These are phyloP conservation scores for Meloidogyne chitwoodi DNA, from an alignment of 1,140 invertebrate genomes.

Conservation along the genomic window DNA sequence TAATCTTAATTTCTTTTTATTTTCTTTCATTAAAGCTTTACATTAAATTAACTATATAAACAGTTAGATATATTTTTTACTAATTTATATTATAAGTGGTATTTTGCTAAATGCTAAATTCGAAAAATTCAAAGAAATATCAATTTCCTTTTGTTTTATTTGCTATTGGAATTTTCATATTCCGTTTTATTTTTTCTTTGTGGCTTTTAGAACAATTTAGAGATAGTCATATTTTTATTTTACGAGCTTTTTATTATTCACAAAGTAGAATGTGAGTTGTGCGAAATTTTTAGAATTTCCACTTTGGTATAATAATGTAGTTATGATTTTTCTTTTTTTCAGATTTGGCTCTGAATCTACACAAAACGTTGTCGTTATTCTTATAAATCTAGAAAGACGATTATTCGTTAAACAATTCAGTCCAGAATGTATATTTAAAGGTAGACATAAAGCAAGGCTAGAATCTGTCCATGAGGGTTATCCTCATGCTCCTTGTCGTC, in stretches of 20 bases:
- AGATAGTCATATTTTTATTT: not conserved
- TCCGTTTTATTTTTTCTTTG: not conserved
- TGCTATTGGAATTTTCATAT: not conserved
- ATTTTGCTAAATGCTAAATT: too few relatives aligned
- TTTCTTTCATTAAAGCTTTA: too few relatives aligned
- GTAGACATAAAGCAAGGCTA: not conserved
- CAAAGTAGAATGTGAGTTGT: not conserved
- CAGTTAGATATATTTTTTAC: too few relatives aligned
- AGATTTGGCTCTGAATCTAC: not conserved
- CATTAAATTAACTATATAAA: too few relatives aligned
- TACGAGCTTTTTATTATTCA: not conserved
- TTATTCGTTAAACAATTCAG: not conserved
- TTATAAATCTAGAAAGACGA: not conserved
- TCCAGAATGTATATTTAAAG: not conserved
- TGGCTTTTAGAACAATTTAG: not conserved
- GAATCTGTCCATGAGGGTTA: slow-evolving; percentile 10
- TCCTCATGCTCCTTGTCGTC: slow-evolving; percentile 6
- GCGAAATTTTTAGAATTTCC: too few relatives aligned
- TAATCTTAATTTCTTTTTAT: too few relatives aligned
- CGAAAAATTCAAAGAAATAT: not conserved
- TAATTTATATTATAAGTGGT: too few relatives aligned
- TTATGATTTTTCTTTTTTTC: too few relatives aligned
- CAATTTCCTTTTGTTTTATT: not conserved
- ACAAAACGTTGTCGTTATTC: not conserved
- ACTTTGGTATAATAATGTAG: too few relatives aligned